Evolutionary conservation across 2,113 vertebrate species (phyloP).

Genomic region (Barbus barbus): DNA sequence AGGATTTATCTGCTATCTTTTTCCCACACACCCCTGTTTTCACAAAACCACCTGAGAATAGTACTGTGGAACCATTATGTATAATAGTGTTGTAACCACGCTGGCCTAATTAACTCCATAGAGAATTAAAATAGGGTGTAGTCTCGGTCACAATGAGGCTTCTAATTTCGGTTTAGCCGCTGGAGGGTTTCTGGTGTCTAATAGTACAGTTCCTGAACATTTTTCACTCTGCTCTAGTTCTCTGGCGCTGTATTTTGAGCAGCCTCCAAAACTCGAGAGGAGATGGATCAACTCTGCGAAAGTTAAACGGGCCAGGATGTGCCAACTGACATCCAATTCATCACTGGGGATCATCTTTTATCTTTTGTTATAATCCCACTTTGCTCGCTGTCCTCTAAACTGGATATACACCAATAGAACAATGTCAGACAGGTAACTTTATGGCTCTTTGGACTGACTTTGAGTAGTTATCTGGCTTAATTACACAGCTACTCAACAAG

Average conservation of each 20-base stretch:
- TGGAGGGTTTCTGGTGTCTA: slow-evolving; percentile 66
- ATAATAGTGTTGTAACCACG: slow-evolving; percentile 1
- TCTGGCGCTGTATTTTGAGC: slow-evolving; percentile 30
- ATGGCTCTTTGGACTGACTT: slow-evolving; percentile 22
- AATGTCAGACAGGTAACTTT: neutral
- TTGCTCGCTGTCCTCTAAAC: slow-evolving; percentile 10
- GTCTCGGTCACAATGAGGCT: slow-evolving; percentile 45
- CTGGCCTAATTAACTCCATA: slow-evolving; percentile 49
- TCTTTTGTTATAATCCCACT: slow-evolving; percentile 31
- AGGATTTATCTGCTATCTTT: neutral
- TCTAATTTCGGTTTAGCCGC: slow-evolving; percentile 73
- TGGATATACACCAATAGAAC: neutral
- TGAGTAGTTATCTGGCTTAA: neutral
- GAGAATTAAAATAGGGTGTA: slow-evolving; percentile 36
- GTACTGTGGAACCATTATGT: slow-evolving; percentile 32
- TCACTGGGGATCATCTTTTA: slow-evolving; percentile 42
- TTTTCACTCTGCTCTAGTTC: slow-evolving; percentile 75
- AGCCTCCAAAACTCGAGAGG: slow-evolving; percentile 44
- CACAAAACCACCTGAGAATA: neutral
- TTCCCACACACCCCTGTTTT: neutral
- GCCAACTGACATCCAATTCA: slow-evolving; percentile 45
- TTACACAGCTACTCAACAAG: neutral
- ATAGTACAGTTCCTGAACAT: slow-evolving; percentile 66
- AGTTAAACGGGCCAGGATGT: slow-evolving; percentile 48
- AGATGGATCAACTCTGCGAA: slow-evolving; percentile 52